Evolutionary conservation across 2,113 vertebrate genomes (phyloP).

Genomic region (Festucalex cinctus): DNA sequence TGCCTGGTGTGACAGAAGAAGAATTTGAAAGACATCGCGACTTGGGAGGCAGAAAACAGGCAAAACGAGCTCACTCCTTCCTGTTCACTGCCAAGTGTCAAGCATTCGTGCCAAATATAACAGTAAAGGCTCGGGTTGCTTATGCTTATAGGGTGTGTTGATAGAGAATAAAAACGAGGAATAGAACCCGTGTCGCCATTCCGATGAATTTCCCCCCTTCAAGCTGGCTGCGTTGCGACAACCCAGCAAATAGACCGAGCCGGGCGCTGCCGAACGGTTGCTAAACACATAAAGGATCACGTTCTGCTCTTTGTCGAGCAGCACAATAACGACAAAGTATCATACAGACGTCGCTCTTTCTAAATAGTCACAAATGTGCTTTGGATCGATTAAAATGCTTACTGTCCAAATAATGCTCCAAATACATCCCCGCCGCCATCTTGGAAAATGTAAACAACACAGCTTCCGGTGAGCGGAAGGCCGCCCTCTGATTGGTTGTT

Average conservation of each 20-base stretch:
- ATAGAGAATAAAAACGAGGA: not conserved
- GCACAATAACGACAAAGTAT: not conserved
- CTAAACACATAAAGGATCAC: not conserved
- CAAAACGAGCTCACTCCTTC: not conserved
- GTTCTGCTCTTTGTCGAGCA: rapidly evolving
- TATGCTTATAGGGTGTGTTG: not conserved
- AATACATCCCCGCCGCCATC: constrained; percentile 80
- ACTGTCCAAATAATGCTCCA: constrained; percentile 81
- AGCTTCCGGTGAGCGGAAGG: constrained; percentile 56
- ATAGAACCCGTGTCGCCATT: not conserved
- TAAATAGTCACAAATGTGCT: no score
- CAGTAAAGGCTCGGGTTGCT: not conserved
- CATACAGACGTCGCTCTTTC: rapidly evolving
- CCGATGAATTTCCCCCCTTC: not conserved
- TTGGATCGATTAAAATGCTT: constrained; percentile 34
- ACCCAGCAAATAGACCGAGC: constrained; percentile 61
- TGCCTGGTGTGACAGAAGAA: constrained; percentile 73
- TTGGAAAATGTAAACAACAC: constrained; percentile 73
- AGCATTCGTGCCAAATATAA: not conserved
- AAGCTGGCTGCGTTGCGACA: not conserved
- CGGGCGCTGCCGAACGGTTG: constrained; percentile 7
- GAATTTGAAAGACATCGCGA: not conserved
- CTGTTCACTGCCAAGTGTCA: not conserved
- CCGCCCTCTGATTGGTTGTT: constrained; percentile 36
- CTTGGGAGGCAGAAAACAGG: no score